A percentile compares a stretch with the other conserved stretches of the same genome.
Evolutionary conservation across 2,113 vertebrate genomes (phyloP).

Genomic region (Microcebus murinus): DNA sequence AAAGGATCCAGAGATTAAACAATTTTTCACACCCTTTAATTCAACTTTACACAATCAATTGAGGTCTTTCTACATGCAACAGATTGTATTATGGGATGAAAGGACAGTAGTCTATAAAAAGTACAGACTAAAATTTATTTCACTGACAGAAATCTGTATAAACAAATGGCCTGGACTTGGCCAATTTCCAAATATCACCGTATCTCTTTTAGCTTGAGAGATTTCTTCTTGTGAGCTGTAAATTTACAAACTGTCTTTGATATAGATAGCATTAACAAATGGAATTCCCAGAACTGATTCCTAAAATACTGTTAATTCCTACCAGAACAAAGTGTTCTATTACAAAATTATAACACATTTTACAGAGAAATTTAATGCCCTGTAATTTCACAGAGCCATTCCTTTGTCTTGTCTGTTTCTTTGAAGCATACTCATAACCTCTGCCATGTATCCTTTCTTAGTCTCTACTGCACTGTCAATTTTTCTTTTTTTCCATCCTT

Average conservation of each 20-base stretch:
- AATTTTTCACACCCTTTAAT: not conserved
- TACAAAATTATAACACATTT: not conserved
- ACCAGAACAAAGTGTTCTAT: not conserved
- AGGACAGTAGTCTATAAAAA: not conserved
- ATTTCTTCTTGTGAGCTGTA: not conserved
- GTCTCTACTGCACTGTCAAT: accelerated
- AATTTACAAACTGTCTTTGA: not conserved
- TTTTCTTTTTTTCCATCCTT: not conserved
- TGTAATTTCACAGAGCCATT: not conserved
- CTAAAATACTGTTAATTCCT: not conserved
- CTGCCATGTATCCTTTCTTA: not conserved
- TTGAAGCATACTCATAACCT: not conserved
- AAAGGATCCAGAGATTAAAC: not conserved
- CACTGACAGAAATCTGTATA: not conserved
- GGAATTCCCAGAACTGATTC: not conserved
- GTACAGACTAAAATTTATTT: not conserved
- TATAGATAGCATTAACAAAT: not conserved
- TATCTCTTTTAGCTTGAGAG: not conserved
- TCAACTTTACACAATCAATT: not conserved
- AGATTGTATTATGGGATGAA: not conserved
- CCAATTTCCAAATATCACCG: not conserved
- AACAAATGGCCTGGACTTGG: not conserved
- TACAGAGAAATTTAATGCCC: not conserved
- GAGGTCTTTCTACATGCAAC: not conserved
- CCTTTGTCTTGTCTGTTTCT: not conserved